These are phyloP conservation scores for Hartigia nigra DNA, from an alignment of 2,888 invertebrate species.

Conservation along the genomic window DNA sequence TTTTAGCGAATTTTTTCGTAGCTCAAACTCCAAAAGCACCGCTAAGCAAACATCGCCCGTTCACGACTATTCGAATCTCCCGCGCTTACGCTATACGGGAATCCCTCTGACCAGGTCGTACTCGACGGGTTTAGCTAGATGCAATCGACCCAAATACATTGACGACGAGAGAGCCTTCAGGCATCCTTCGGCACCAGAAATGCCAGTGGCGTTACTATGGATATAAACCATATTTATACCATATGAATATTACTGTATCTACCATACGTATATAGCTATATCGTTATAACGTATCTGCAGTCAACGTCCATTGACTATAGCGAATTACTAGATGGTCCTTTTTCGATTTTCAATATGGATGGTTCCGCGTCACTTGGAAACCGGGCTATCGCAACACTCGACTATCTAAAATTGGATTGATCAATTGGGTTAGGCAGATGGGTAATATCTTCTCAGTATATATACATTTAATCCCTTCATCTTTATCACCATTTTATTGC, in stretches of 20 bases:
- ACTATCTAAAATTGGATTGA: constrained; percentile 40
- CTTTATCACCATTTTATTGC: background rate
- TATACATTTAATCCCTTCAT: background rate
- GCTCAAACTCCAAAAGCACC: background rate
- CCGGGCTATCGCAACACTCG: constrained; percentile 40
- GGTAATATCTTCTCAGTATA: background rate
- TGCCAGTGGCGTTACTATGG: too few species aligned
- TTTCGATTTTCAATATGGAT: background rate
- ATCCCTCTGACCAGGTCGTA: background rate
- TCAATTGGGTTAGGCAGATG: background rate
- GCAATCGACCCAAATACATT: constrained; percentile 3
- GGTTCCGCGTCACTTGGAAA: constrained; percentile 25
- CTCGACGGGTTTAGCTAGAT: background rate
- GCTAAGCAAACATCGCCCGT: background rate
- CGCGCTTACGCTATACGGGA: background rate
- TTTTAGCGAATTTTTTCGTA: background rate
- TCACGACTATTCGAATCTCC: background rate
- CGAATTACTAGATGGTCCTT: background rate
- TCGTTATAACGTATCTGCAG: background rate
- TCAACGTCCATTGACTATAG: background rate
- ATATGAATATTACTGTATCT: background rate
- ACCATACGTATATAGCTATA: too few species aligned
- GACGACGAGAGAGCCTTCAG: background rate
- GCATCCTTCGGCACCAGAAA: background rate
- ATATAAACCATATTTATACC: background rate